Evolutionary conservation across 2,113 vertebrate species (phyloP).

Genomic region (Ploceus nigricollis): DNA sequence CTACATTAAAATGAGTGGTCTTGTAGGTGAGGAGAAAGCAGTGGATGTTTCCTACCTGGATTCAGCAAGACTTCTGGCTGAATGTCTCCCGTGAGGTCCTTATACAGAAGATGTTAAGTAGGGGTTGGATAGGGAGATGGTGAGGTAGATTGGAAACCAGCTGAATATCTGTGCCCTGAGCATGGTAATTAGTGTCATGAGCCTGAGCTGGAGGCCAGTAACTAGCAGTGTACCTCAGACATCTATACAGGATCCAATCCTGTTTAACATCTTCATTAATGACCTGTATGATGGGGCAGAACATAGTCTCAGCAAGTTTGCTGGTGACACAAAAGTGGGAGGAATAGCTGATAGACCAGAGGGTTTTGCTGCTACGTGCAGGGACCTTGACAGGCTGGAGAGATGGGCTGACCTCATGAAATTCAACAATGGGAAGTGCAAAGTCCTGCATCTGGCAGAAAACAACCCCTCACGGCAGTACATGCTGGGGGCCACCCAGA

Average conservation of each 20-base stretch:
- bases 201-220: too few species aligned
- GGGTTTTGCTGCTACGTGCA: background rate
- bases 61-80: background rate
- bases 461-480: background rate
- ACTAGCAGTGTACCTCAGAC: background rate
- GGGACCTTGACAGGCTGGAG: background rate
- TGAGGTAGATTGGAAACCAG: background rate
- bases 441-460: background rate
- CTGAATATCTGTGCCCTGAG: background rate
- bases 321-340: background rate
- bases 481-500: background rate
- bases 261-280: background rate
- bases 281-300: background rate
- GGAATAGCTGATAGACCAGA: background rate
- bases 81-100: background rate
- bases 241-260: background rate
- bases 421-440: background rate
- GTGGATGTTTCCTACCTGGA: background rate
- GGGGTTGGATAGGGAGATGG: background rate
- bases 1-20: background rate
- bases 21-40: background rate
- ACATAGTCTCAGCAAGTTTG: background rate
- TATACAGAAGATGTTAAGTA: background rate
- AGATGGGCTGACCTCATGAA: background rate
- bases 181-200: background rate